Evolutionary conservation across 2,888 invertebrate species (phyloP).

Genomic region (Podotricha telesiphe): DNA sequence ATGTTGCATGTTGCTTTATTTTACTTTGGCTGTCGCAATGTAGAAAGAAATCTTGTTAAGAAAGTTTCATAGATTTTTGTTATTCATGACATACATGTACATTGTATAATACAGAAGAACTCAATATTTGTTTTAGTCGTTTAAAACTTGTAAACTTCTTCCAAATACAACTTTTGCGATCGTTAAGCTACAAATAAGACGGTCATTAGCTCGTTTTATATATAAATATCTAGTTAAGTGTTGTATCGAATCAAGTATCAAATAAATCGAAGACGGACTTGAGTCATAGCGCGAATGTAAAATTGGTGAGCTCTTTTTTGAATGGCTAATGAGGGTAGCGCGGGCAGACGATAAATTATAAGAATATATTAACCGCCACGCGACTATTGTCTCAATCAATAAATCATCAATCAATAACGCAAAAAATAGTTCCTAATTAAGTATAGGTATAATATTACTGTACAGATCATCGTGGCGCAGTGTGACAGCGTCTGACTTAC

Average conservation of each 20-base stretch:
- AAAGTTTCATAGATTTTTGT: no score
- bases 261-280: constrained; percentile 44
- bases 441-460: no score
- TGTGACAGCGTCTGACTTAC: no score
- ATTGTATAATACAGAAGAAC: no score
- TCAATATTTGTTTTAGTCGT: background rate
- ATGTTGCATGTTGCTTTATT: no score
- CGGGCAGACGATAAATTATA: constrained; percentile 60
- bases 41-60: no score
- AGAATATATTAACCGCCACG: constrained; percentile 63
- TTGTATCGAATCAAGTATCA: constrained; percentile 47
- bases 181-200: constrained; percentile 32
- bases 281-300: constrained; percentile 61
- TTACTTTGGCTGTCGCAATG: no score
- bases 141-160: background rate
- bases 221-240: constrained; percentile 47
- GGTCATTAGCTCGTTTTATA: constrained; percentile 41
- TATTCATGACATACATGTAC: no score
- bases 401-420: background rate
- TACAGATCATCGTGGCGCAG: no score
- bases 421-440: background rate
- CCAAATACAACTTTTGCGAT: background rate
- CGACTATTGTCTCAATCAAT: constrained; percentile 49
- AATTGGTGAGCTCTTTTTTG: constrained; percentile 58
- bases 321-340: constrained; percentile 64